Conservation (phyloP, 2,888 invertebrate genomes). For the Crepidodera aurea region DNA sequence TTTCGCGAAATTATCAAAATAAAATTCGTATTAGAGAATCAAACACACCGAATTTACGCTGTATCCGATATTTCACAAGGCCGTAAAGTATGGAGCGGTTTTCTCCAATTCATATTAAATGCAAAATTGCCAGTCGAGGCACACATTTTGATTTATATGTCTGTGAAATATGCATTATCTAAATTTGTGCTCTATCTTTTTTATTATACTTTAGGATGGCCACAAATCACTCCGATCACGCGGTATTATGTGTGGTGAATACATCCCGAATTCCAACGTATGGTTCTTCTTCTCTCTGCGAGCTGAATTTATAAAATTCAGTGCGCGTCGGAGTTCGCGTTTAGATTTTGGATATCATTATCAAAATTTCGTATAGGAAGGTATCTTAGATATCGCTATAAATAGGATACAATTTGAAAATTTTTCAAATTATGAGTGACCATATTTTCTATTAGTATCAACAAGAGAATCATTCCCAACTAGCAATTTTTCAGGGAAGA, state of each 20-base stretch:
- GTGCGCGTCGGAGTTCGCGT: background rate
- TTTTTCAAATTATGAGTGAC: too few relatives aligned
- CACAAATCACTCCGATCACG: slow-evolving; percentile 58
- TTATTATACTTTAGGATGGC: slow-evolving; percentile 59
- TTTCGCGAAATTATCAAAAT: too few relatives aligned
- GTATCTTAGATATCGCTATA: too few relatives aligned
- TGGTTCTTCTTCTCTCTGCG: slow-evolving; percentile 6
- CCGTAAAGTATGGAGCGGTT: slow-evolving; percentile 22
- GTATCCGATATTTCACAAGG: slow-evolving; percentile 22
- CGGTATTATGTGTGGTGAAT: slow-evolving; percentile 50
- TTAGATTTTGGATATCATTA: slow-evolving; percentile 4
- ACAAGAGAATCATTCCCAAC: too few relatives aligned
- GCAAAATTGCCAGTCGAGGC: slow-evolving; percentile 58
- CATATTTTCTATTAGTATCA: too few relatives aligned
- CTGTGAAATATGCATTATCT: slow-evolving; percentile 63
- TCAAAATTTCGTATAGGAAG: background rate
- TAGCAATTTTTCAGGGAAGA: too few relatives aligned
- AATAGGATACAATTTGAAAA: too few relatives aligned
- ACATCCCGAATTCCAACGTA: slow-evolving; percentile 33
- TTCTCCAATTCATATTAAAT: slow-evolving; percentile 42
- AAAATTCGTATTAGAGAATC: background rate
- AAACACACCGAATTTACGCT: background rate
- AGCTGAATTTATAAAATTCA: slow-evolving; percentile 11
- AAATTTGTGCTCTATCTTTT: slow-evolving; percentile 62
- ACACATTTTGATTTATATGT: slow-evolving; percentile 59